These are phyloP conservation scores for Sinocyclocheilus maitianheensis DNA, from an alignment of 2,113 vertebrate genomes.

Conservation along the genomic window DNA sequence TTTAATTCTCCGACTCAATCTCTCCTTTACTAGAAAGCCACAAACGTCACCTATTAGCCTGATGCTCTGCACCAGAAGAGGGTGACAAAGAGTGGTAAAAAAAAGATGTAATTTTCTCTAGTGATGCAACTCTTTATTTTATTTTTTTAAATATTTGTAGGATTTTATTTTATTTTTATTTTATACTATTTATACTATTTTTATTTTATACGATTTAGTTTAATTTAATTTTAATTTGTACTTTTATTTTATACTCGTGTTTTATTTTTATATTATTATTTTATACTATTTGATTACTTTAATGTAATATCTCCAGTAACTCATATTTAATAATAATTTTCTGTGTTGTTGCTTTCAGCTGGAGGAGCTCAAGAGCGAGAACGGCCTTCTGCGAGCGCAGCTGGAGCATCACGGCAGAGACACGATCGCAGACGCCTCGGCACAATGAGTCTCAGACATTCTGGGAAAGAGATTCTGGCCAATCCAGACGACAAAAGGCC, in stretches of 20 bases:
- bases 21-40: too few species aligned
- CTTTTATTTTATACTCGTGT: not conserved
- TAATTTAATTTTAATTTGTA: not conserved
- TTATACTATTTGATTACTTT: not conserved
- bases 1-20: too few species aligned
- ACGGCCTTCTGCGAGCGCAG: constrained; percentile 81
- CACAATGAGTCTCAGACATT: constrained; percentile 71
- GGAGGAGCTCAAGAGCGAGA: constrained; percentile 88
- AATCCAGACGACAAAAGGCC: not conserved
- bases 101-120: too few species aligned
- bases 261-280: not conserved
- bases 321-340: not conserved
- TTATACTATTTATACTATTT: not conserved
- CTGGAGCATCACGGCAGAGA: constrained; percentile 86
- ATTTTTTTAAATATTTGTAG: not conserved
- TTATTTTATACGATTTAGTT: not conserved
- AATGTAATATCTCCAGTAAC: too few species aligned
- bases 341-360: constrained; percentile 71
- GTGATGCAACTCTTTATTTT: too few species aligned
- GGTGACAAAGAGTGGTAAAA: too few species aligned
- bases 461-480: not conserved
- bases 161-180: not conserved
- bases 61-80: too few species aligned
- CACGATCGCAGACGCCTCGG: constrained; percentile 75
- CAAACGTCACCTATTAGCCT: too few species aligned